Percentiles rank a stretch among this genome's conserved stretches.
Evolutionary conservation across 2,797 vertebrate genomes (phyloP).

Genomic region (Schizopygopsis pylzovi): DNA sequence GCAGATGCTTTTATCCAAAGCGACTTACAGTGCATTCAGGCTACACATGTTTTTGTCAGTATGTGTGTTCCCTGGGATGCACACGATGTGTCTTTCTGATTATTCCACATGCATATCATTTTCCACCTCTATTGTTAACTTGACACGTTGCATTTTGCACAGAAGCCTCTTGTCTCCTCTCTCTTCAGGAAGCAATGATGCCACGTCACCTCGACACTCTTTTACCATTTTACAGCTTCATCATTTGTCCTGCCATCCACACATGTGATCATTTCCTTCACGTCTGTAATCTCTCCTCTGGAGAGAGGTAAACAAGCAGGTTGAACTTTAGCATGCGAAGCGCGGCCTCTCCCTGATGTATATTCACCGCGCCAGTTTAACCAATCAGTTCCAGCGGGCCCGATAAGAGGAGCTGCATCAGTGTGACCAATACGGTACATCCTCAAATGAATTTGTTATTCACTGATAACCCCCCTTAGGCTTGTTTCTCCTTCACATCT

Average conservation of each 20-base stretch:
- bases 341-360: slow-evolving; percentile 60
- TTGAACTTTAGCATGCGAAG: slow-evolving; percentile 50
- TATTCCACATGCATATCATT: background rate
- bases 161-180: slow-evolving; percentile 19
- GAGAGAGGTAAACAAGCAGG: slow-evolving; percentile 64
- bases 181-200: background rate
- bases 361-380: slow-evolving; percentile 67
- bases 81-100: background rate
- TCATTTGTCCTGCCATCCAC: slow-evolving; percentile 42
- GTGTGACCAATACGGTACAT: slow-evolving; percentile 65
- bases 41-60: no score
- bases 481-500: slow-evolving; percentile 57
- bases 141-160: slow-evolving; percentile 1
- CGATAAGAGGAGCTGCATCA: slow-evolving; percentile 59
- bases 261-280: slow-evolving; percentile 46
- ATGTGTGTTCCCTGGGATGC: no score
- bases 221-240: slow-evolving; percentile 34
- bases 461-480: slow-evolving; percentile 69
- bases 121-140: slow-evolving; percentile 10
- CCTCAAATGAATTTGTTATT: slow-evolving; percentile 71
- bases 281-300: slow-evolving; percentile 54
- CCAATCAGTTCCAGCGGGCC: slow-evolving; percentile 66
- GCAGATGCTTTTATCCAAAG: no score
- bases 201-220: slow-evolving; percentile 36
- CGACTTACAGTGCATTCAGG: no score